Conservation (phyloP, 1,140 invertebrate species). For the Acyrthosiphon pisum region DNA sequence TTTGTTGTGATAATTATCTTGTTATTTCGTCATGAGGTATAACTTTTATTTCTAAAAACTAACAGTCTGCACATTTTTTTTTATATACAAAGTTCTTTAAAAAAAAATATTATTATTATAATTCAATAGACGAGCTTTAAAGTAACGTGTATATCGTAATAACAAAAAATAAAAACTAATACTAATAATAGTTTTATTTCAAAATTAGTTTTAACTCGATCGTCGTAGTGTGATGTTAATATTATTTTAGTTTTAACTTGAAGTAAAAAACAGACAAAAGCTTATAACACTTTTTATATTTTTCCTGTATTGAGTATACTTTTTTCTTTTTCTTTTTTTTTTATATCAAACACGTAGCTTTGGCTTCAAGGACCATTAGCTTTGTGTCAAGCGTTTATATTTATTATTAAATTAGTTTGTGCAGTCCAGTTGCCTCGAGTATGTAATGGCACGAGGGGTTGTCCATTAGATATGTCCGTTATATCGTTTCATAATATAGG, state of each 20-base stretch:
- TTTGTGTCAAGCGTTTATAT: neutral
- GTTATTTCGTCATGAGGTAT: too few relatives aligned
- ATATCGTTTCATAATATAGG: neutral
- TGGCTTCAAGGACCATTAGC: neutral
- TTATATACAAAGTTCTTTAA: too few relatives aligned
- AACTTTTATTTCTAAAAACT: too few relatives aligned
- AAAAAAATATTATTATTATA: neutral
- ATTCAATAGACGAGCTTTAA: neutral
- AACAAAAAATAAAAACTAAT: too few relatives aligned
- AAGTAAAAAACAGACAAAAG: neutral
- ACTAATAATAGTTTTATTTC: neutral
- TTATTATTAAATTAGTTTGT: conserved; percentile 17
- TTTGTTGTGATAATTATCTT: too few relatives aligned
- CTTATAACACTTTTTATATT: neutral
- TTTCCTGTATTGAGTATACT: neutral
- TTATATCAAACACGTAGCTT: neutral
- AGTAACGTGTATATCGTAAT: neutral
- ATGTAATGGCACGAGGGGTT: neutral
- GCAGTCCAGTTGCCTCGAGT: neutral
- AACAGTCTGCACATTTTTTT: too few relatives aligned
- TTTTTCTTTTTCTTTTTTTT: neutral
- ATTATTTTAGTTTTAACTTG: neutral
- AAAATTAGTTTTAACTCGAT: neutral
- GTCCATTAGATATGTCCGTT: neutral
- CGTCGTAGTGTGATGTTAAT: neutral